Base-by-base conservation (phyloP, 2,888 invertebrate genomes). In the Trypoxylon attenuatum region DNA sequence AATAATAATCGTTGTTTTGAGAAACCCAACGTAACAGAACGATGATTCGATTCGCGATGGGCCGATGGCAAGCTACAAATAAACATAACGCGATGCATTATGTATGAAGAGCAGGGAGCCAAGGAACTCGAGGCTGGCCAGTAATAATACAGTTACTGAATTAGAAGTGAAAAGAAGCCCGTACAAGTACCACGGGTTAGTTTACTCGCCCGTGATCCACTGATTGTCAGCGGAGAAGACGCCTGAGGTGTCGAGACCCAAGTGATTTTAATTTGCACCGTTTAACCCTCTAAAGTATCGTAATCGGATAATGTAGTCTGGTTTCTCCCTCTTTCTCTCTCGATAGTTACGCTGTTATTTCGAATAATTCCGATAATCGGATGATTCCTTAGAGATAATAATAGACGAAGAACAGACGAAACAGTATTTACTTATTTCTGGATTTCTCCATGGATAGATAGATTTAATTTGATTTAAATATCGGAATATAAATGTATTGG, bases 251-350 rank as follows among this genome's bases (percentile, higher is more conserved):
- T 13, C 23, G 18, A 5, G 45, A 23, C 23, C 22, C 13, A 46
- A 46, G 23, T 18, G 45, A 46, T 46, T 46, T 47, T 54, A 54
- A 60, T 60, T 60, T 23, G 6, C 41, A 29, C 47, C 47, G 47
- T 60, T 54, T 38, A 60, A 43, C 42, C 23, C 33, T 33, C 23
- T 23, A 27, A n/a, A 15, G 19, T 10, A 27, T 25, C 27, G 18
- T 22, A 3, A 18, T 43, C 6, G 39, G 15, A 33, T 10, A 21
- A 23, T 13, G 41, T 22, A 21, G n/a, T n/a, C n/a, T n/a, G n/a
- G n/a, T n/a, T n/a, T n/a, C n/a, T n/a, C n/a, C n/a, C n/a, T n/a
- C n/a, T n/a, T n/a, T n/a, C n/a, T n/a, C n/a, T n/a, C n/a, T n/a
- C n/a, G n/a, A n/a, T n/a, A n/a, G n/a, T n/a, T n/a, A n/a, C n/a